Base-by-base conservation (phyloP, 92 coral and sea anemone species). In the Parazoanthus darwini region DNA sequence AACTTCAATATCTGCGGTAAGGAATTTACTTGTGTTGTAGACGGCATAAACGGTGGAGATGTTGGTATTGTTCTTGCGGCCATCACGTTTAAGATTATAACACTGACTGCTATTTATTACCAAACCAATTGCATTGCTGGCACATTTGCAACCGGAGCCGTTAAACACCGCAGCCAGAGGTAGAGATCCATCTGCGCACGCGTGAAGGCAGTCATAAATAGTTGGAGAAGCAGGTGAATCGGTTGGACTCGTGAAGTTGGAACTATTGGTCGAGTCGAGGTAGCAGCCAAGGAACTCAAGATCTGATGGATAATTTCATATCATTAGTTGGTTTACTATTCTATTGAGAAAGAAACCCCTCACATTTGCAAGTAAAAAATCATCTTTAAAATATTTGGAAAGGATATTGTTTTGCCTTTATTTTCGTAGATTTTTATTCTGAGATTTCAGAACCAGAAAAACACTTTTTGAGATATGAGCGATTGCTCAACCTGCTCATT, bases 141-240 rank as follows among this genome's bases (percentile, higher is more conserved):
- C 90, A 63, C 97, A 94, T 48, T 86, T 90, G 68, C 97, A 94
- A 8, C 56, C 81, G 63, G 92, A 90, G 77, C 73, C 86, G 74
- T 91, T 94, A 63, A 81, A 81, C 72, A 91, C 85, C 59, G 92
- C 91, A 58, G 97, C 94, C 91, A 94, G 92, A 65, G 94, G 95
- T 70, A 89, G 89, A 36, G 75, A 37, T 66, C 54, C 88, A 23
- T 82, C 33, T 1, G 92, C 98, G 89, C 98, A 94, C 68, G 90
- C 93, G 72, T 88, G 84, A 78, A 91, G 58, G 73, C 98, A 94
- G 81, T 77, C 86, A 71, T 44, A 48, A 18, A 35, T 8, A 14
- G 68, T 84, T 18, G 56, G 39, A 26, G 77, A 16, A 84, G 59
- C 75, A 7, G 87, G 78, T 38, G 26, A 54, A 8, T 29, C 78